Conservation (phyloP, 2,113 vertebrate genomes). For the Gavia stellata region DNA sequence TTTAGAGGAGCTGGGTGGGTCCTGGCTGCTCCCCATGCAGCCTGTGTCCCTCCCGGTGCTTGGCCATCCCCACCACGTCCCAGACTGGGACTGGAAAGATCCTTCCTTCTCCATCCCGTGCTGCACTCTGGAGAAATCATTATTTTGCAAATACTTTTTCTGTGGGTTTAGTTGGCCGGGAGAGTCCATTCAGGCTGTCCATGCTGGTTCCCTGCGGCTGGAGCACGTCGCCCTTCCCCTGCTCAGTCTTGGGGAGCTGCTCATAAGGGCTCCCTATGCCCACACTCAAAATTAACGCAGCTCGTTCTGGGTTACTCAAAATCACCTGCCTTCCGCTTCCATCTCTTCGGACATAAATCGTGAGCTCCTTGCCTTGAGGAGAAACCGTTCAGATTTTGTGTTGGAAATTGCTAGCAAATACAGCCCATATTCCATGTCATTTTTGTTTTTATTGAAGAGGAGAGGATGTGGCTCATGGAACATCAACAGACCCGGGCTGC, state of each 20-base stretch:
- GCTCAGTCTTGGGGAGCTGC: neutral
- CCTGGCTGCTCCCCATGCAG: neutral
- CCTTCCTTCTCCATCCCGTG: neutral
- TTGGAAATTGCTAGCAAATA: constrained; percentile 40
- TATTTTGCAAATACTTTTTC: constrained; percentile 26
- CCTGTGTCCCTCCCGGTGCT: neutral
- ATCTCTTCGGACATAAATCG: constrained; percentile 19
- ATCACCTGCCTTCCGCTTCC: constrained; percentile 12
- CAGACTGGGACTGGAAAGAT: neutral
- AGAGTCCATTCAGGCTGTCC: neutral
- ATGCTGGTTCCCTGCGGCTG: neutral
- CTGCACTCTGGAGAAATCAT: constrained; percentile 8
- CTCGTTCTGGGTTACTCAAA: neutral
- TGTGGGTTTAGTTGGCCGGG: neutral
- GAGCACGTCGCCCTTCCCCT: fast-evolving
- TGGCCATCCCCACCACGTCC: neutral
- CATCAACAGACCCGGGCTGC: neutral
- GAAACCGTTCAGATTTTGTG: constrained; percentile 21
- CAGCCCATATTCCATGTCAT: neutral
- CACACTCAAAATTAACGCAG: neutral
- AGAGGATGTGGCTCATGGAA: constrained; percentile 47
- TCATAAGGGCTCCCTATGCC: neutral
- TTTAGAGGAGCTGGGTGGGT: neutral
- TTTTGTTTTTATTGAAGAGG: constrained; percentile 58
- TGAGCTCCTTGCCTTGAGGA: constrained; percentile 18